Evolutionary conservation across 1,140 invertebrate genomes (phyloP).

Genomic region (Aphelenchoides besseyi): DNA sequence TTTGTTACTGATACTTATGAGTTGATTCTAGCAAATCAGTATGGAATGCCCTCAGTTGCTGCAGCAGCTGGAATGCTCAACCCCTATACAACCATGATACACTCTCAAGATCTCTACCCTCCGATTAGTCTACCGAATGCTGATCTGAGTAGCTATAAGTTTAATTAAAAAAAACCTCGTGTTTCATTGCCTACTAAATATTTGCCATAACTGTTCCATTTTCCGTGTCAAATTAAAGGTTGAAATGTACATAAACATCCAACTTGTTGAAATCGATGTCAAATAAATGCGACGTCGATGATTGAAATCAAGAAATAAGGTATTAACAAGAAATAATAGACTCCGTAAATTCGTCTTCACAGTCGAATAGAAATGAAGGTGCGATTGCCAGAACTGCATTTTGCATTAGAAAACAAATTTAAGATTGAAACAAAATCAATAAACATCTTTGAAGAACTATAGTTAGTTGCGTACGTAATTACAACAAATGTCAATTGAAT

Average conservation of each 20-base stretch:
- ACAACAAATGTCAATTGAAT: too few species aligned
- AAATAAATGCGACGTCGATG: too few species aligned
- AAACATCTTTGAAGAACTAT: too few species aligned
- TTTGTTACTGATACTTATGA: neutral
- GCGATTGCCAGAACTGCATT: too few species aligned
- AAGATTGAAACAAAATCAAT: too few species aligned
- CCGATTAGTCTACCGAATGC: constrained; percentile 2
- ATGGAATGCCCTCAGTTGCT: neutral
- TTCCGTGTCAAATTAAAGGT: constrained; percentile 2
- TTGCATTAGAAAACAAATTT: too few species aligned
- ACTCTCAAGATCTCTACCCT: constrained; percentile 5
- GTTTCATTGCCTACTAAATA: neutral
- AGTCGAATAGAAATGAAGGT: too few species aligned
- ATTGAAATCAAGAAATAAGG: too few species aligned
- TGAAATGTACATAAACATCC: neutral
- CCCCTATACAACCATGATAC: neutral
- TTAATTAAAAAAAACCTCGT: constrained; percentile 7
- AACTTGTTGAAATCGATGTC: too few species aligned
- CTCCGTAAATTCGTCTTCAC: too few species aligned
- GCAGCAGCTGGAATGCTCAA: constrained; percentile 6
- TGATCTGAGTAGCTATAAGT: constrained; percentile 4
- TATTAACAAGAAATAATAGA: too few species aligned
- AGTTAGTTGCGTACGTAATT: too few species aligned
- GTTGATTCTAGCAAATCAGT: constrained; percentile 9
- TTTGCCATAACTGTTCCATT: neutral